Evolutionary conservation across 2,888 invertebrate species (phyloP).

Genomic region (Junonia oenone): DNA sequence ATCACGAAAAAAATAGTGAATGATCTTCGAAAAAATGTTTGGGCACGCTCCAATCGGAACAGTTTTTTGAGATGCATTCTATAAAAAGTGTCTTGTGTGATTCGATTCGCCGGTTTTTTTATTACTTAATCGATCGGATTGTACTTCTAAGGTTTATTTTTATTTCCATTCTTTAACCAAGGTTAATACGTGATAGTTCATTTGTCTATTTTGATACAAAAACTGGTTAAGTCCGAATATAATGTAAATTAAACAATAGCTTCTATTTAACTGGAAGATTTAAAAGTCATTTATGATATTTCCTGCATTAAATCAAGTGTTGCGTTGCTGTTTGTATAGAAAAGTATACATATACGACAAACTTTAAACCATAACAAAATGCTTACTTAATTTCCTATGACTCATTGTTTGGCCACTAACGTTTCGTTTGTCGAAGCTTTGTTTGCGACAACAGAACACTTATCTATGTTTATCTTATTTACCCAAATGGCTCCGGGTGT

Average conservation of each 20-base stretch:
- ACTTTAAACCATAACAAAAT: constrained; percentile 1
- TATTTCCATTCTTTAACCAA: background rate
- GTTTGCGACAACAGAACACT: constrained; percentile 9
- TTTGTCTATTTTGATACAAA: too few species aligned
- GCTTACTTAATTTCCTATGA: constrained; percentile 7
- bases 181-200: background rate
- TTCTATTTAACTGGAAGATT: too few species aligned
- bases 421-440: background rate
- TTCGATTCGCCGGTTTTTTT: background rate
- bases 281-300: too few species aligned
- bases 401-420: constrained; percentile 13
- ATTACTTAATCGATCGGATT: background rate
- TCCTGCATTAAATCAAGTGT: too few species aligned
- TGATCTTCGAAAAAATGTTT: background rate
- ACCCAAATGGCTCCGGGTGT: constrained; percentile 2
- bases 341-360: background rate
- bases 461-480: constrained; percentile 17
- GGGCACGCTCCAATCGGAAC: background rate
- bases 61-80: background rate
- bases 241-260: too few species aligned
- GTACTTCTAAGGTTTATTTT: background rate
- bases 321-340: background rate
- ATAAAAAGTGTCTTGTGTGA: background rate
- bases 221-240: background rate
- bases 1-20: background rate